Base-by-base conservation (phyloP, 1,140 invertebrate genomes). In the Metopolophium dirhodum region DNA sequence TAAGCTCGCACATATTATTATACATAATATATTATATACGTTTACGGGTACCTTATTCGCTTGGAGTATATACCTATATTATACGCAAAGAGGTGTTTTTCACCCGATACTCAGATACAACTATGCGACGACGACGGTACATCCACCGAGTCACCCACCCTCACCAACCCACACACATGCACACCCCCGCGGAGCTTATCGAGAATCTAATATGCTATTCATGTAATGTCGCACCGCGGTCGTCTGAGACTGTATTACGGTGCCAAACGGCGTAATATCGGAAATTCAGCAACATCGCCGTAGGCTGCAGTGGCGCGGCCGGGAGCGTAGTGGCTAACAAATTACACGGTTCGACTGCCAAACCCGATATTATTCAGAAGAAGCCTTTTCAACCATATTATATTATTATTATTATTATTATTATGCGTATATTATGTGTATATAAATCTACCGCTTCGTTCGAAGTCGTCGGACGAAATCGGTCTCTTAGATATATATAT, bases 281-380 rank as follows among this genome's bases (percentile, higher is more conserved):
- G 90, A 83, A 91, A 82, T 83, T 91, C 90, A 82, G 90, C 90
- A 83, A 91, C 90, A 91, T 91, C 22, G 14, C n/a, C 89, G 54
- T n/a, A 20, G 23, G 51, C 35, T 8, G 7, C 45, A 37, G 37
- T 37, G 14, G 11, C 54, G 8, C 37, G 37, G 41, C 41, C 14
- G 22, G 54, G 47, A 37, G 88, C 51, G 30, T n/a, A 37, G 37
- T 37, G 37, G 68, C 68, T 83, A 91, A 91, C 90, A 51, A 91
- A 91, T 91, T 91, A 83, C 61, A 91, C 90, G 68, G 68, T 91
- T 91, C 68, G 57, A 83, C 90, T 91, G 90, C 90, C 90, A 91
- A 91, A 91, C 90, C 45, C 82, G 90, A 91, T 91, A 91, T 83
- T 51, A 91, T 77, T 20, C 61, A 14, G 30, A 90, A 90, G 45